Percentiles rank a stretch among this genome's conserved stretches.
Evolutionary conservation across 2,888 invertebrate genomes (phyloP).

Genomic region (Dusona sp.): DNA sequence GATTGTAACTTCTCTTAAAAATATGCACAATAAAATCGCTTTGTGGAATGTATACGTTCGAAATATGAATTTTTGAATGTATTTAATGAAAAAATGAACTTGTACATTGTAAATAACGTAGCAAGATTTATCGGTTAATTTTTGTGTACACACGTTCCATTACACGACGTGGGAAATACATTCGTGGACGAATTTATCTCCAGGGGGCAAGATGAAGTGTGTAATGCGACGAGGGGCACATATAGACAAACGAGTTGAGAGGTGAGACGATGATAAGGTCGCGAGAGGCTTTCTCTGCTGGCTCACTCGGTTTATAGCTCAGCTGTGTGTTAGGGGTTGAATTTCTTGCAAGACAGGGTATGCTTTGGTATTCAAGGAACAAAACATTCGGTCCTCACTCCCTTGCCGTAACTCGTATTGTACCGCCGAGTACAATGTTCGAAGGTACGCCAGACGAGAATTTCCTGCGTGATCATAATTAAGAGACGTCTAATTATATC

Average conservation of each 20-base stretch:
- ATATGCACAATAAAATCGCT: not conserved
- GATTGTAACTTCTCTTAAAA: not conserved
- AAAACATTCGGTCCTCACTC: constrained; percentile 50
- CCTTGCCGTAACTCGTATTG: constrained; percentile 8
- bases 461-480: constrained; percentile 56
- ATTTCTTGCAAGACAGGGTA: constrained; percentile 17
- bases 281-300: constrained; percentile 31
- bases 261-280: constrained; percentile 70
- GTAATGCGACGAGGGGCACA: constrained; percentile 40
- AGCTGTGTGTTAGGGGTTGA: constrained; percentile 24
- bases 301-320: not conserved
- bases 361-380: constrained; percentile 23
- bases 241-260: constrained; percentile 67
- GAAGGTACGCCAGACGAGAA: constrained; percentile 37
- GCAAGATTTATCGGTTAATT: constrained; percentile 49
- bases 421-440: constrained; percentile 24
- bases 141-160: constrained; percentile 57
- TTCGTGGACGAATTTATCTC: constrained; percentile 66
- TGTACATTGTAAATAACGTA: constrained; percentile 44
- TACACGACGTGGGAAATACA: constrained; percentile 66
- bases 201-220: constrained; percentile 48
- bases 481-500: constrained; percentile 45
- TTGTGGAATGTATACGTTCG: not conserved
- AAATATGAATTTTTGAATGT: not conserved
- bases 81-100: not conserved